Evolutionary conservation across 2,113 vertebrate genomes (phyloP).

Genomic region (Heptranchias perlo): DNA sequence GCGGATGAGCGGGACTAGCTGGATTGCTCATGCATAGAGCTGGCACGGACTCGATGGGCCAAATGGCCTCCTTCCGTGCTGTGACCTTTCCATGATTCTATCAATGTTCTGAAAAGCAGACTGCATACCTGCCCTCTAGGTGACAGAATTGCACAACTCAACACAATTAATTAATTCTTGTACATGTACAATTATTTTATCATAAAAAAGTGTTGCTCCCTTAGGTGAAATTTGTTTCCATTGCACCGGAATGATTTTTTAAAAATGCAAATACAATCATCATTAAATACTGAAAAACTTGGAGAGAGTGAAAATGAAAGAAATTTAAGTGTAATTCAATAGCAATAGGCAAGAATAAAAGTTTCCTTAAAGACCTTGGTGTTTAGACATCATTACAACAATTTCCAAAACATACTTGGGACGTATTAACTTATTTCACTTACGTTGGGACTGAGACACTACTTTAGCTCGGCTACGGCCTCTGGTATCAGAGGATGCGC

Average conservation of each 20-base stretch:
- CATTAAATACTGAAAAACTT: background rate
- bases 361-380: background rate
- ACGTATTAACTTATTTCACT: constrained; percentile 48
- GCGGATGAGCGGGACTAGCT: no score
- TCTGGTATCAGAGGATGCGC: constrained; percentile 75
- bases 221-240: background rate
- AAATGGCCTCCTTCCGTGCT: no score
- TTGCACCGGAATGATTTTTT: background rate
- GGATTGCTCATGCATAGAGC: no score
- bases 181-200: background rate
- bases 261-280: background rate
- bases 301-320: background rate
- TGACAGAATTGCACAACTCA: background rate
- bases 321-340: background rate
- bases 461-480: constrained; percentile 95
- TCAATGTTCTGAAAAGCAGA: background rate
- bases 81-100: no score
- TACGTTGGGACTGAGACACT: constrained; percentile 97
- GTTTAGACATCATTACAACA: background rate
- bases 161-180: background rate
- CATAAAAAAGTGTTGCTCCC: background rate
- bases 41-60: no score
- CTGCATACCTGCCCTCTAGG: background rate
- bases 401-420: background rate
- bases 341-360: background rate